A percentile compares a stretch with the other conserved stretches of the same genome.
Evolutionary conservation across 2,113 vertebrate genomes (phyloP).

Genomic region (Oreotragus oreotragus): DNA sequence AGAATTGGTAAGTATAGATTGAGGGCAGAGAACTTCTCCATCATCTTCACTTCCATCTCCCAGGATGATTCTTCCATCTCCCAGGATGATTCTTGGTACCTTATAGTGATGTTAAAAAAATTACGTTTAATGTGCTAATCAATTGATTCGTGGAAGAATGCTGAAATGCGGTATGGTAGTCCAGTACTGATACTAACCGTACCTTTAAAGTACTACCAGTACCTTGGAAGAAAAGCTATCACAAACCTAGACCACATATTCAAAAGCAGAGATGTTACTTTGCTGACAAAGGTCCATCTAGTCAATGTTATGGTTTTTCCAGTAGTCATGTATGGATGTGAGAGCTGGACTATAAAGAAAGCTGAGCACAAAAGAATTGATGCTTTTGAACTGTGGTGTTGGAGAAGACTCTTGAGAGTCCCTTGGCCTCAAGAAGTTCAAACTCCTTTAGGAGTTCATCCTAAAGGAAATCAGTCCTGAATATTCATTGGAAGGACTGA

Average conservation of each 20-base stretch:
- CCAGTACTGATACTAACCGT: neutral
- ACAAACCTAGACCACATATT: neutral
- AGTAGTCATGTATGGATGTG: neutral
- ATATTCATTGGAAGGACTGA: neutral
- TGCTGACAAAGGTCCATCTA: neutral
- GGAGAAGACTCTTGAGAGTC: neutral
- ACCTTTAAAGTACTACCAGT: neutral
- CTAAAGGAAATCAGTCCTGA: neutral
- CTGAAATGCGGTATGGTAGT: fast-evolving
- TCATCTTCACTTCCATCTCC: neutral
- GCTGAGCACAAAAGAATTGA: neutral
- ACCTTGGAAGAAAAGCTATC: neutral
- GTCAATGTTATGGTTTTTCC: neutral
- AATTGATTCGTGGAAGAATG: neutral
- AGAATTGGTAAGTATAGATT: neutral
- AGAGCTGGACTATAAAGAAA: neutral
- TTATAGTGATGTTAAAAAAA: neutral
- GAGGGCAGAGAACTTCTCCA: no score
- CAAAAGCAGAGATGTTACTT: neutral
- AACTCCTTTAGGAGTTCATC: neutral
- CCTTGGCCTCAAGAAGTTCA: neutral
- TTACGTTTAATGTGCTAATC: neutral
- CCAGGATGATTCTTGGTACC: neutral
- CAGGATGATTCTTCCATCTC: neutral
- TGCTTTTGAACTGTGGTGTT: neutral